Evolutionary conservation across 1,140 invertebrate genomes (phyloP).

Genomic region (Drosophila kurseongensis): DNA sequence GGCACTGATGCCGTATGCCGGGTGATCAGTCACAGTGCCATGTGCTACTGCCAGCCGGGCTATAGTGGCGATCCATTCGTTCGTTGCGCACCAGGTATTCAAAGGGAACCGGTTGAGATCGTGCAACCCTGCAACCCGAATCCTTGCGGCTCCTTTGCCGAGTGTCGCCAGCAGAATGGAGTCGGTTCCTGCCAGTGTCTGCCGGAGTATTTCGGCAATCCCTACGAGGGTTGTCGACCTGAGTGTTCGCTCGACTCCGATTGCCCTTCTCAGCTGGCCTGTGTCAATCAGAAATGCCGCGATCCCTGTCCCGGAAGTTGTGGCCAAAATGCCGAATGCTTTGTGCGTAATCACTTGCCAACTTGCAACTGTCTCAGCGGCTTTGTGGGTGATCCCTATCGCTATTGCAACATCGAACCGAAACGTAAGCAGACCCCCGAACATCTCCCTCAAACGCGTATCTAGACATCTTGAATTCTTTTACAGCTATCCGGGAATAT

Average conservation of each 20-base stretch:
- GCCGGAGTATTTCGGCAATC: slow-evolving; percentile 86
- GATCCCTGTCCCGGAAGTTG: slow-evolving; percentile 87
- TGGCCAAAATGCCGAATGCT: slow-evolving; percentile 89
- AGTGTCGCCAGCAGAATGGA: slow-evolving; percentile 85
- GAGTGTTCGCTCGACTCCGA: slow-evolving; percentile 87
- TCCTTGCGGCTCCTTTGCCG: slow-evolving; percentile 87
- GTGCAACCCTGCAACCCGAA: slow-evolving; percentile 86
- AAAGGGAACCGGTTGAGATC: slow-evolving; percentile 81
- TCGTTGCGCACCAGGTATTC: slow-evolving; percentile 83
- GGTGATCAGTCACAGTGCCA: slow-evolving; percentile 90
- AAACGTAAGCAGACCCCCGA: slow-evolving; percentile 67
- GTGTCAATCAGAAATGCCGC: slow-evolving; percentile 86
- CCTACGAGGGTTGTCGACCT: slow-evolving; percentile 86
- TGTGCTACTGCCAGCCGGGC: slow-evolving; percentile 88
- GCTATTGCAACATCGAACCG: slow-evolving; percentile 84
- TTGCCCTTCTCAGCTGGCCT: slow-evolving; percentile 86
- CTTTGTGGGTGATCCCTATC: slow-evolving; percentile 89
- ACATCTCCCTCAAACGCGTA: not conserved
- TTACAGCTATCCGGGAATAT: slow-evolving; percentile 80
- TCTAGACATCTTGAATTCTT: not conserved
- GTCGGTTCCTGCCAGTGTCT: slow-evolving; percentile 85
- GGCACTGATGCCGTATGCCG: slow-evolving; percentile 89
- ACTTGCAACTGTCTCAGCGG: slow-evolving; percentile 89
- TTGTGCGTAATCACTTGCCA: slow-evolving; percentile 90
- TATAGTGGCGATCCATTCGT: slow-evolving; percentile 90